Percentiles rank a stretch among this genome's conserved stretches.
Conservation (phyloP, 2,797 vertebrate species). For the Esox lucius region DNA sequence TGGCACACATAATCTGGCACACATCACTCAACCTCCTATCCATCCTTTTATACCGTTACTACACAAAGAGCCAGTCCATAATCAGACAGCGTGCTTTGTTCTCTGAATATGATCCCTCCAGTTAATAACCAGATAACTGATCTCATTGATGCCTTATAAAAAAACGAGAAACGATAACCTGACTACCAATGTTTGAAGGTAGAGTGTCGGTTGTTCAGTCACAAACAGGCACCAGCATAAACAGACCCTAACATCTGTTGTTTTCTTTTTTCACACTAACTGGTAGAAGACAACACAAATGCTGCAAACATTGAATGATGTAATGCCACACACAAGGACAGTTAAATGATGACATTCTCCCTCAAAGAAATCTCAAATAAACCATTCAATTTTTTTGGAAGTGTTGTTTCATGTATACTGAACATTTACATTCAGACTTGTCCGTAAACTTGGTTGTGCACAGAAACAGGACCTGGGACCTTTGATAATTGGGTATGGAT, state of each 20-base stretch:
- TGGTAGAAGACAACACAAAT: background rate
- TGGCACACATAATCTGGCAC: background rate
- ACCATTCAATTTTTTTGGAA: background rate
- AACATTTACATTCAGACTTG: background rate
- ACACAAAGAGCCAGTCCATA: background rate
- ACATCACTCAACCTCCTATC: background rate
- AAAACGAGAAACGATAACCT: background rate
- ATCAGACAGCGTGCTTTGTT: background rate
- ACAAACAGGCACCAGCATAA: background rate
- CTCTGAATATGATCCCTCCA: background rate
- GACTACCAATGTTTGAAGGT: slow-evolving; percentile 1
- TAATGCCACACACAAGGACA: background rate
- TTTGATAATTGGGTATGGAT: background rate
- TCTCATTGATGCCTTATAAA: slow-evolving; percentile 13
- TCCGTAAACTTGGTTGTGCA: background rate
- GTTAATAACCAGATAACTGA: background rate
- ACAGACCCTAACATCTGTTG: background rate
- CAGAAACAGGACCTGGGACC: background rate
- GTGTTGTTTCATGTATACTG: background rate
- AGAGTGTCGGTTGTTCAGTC: background rate
- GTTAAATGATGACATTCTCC: background rate
- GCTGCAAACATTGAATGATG: background rate
- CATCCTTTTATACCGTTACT: background rate
- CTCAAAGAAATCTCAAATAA: background rate
- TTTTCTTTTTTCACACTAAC: background rate